Percentiles rank a stretch among this genome's conserved stretches.
Evolutionary conservation across 2,888 invertebrate genomes (phyloP).

Genomic region (Nemoura dubitans): DNA sequence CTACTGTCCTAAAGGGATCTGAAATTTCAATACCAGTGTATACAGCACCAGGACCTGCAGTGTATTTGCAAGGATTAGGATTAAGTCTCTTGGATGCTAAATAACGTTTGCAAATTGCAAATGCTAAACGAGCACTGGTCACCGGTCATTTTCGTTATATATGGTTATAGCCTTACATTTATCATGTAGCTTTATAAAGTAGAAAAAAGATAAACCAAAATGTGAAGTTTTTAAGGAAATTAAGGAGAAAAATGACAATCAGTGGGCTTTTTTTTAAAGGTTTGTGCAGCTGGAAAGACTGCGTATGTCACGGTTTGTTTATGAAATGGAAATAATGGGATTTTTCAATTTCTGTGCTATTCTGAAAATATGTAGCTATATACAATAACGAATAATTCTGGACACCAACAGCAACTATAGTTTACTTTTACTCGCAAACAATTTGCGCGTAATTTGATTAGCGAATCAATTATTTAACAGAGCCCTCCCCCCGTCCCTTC

Average conservation of each 20-base stretch:
- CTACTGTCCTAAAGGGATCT: constrained; percentile 5
- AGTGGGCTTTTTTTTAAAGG: no score
- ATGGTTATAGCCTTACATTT: not conserved
- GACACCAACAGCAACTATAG: no score
- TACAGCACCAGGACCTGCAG: not conserved
- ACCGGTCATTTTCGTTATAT: not conserved
- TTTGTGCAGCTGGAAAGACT: no score
- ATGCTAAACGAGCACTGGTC: not conserved
- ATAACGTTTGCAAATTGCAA: not conserved
- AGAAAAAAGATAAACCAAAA: not conserved
- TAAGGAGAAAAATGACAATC: no score
- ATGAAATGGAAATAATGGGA: no score
- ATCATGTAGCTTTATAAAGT: not conserved
- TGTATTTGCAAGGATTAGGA: not conserved
- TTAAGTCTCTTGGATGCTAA: not conserved
- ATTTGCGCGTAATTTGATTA: not conserved
- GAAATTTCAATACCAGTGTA: not conserved
- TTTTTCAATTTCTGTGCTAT: no score
- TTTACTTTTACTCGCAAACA: not conserved
- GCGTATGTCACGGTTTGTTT: no score
- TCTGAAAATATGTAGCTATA: no score
- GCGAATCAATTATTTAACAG: not conserved
- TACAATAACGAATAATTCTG: no score
- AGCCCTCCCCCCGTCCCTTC: not conserved
- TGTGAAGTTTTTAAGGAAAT: not conserved